Evolutionary conservation across 2,888 invertebrate genomes (phyloP).

Genomic region (Pharmacophagus antenor): DNA sequence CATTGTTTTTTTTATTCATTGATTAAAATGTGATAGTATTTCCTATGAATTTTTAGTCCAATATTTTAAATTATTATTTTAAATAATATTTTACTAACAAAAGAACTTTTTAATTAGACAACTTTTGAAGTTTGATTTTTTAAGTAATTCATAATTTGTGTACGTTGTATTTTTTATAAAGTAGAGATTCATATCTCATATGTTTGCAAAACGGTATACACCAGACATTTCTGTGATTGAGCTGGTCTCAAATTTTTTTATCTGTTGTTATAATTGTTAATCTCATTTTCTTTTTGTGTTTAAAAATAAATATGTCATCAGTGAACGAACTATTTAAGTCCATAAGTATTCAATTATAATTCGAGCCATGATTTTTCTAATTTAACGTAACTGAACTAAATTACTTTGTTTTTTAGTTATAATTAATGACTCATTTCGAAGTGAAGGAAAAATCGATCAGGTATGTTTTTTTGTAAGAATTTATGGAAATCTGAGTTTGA

Average conservation of each 20-base stretch:
- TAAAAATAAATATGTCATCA: not conserved
- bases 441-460: not conserved
- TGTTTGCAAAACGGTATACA: not conserved
- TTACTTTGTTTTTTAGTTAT: not conserved
- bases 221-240: slow-evolving; percentile 20
- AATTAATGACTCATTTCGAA: not conserved
- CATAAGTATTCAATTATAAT: not conserved
- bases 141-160: not conserved
- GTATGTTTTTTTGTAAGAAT: not conserved
- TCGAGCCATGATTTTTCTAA: not conserved
- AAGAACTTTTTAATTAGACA: too few relatives aligned
- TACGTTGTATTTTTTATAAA: too few relatives aligned
- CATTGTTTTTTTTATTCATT: slow-evolving; percentile 7
- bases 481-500: not conserved
- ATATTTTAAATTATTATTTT: not conserved
- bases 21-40: slow-evolving; percentile 3
- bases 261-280: not conserved
- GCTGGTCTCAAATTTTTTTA: slow-evolving; percentile 25
- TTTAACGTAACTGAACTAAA: not conserved
- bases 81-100: too few relatives aligned
- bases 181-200: too few relatives aligned
- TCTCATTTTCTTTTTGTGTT: not conserved
- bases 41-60: slow-evolving; percentile 2
- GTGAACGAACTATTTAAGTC: not conserved
- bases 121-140: not conserved